Percentiles rank a stretch among this genome's conserved stretches.
phyloP scores from a whole-genome alignment of 2,113 vertebrate species.

The Cyprinodon tularosa region DNA sequence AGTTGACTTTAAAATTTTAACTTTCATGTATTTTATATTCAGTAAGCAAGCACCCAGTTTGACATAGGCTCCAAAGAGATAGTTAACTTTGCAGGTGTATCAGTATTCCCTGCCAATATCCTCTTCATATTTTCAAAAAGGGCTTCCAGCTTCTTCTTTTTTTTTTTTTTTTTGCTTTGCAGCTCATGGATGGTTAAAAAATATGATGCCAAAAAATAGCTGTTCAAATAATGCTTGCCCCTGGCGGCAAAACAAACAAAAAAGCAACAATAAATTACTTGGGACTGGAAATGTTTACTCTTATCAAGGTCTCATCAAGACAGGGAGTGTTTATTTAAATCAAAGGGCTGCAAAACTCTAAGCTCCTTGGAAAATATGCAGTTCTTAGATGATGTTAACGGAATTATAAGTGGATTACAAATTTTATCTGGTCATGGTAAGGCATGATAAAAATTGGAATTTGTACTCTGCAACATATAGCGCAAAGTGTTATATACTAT shows the following conservation, averaged over 20 bases:
- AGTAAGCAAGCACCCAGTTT: not conserved
- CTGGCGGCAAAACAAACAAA: not conserved
- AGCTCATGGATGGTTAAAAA: slow-evolving; percentile 1
- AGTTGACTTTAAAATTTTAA: not conserved
- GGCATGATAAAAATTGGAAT: not conserved
- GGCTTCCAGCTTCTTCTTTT: not conserved
- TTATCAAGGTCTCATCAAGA: slow-evolving; percentile 6
- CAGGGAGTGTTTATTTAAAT: not conserved
- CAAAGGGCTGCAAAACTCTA: slow-evolving; percentile 9
- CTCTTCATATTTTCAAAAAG: not conserved
- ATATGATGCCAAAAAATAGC: not conserved
- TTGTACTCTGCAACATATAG: not conserved
- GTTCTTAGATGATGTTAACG: slow-evolving; percentile 1
- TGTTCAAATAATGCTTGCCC: slow-evolving; percentile 5
- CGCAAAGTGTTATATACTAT: not conserved
- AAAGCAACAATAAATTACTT: slow-evolving; percentile 9
- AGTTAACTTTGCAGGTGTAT: not conserved
- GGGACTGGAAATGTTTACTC: slow-evolving; percentile 16
- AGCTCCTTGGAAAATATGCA: not conserved
- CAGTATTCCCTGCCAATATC: slow-evolving; percentile 2
- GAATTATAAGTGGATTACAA: not conserved
- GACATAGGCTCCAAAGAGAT: not conserved
- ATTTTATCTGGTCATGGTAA: not conserved
- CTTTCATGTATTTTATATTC: not conserved
- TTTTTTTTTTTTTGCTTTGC: not conserved